Evolutionary conservation across 1,140 invertebrate species (phyloP).

Genomic region (Mercenaria mercenaria): DNA sequence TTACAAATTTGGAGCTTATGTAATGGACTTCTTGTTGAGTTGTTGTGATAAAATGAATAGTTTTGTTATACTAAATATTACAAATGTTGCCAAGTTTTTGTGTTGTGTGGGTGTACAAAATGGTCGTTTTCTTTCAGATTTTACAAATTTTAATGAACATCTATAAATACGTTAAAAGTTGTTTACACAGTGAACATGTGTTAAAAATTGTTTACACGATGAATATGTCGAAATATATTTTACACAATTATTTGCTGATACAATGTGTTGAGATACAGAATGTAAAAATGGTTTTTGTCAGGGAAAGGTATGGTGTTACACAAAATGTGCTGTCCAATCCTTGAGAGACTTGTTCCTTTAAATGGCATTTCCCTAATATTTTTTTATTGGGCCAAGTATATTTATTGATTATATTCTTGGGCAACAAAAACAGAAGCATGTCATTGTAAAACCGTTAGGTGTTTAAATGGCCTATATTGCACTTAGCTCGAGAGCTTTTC

Average conservation of each 20-base stretch:
- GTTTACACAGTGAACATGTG: not conserved
- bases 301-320: too few relatives aligned
- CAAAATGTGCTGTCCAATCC: too few relatives aligned
- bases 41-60: slow-evolving; percentile 33
- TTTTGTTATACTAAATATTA: slow-evolving; percentile 24
- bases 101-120: not conserved
- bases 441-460: too few relatives aligned
- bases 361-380: slow-evolving; percentile 18
- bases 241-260: too few relatives aligned
- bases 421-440: not conserved
- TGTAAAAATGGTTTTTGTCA: not conserved
- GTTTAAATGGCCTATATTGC: too few relatives aligned
- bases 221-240: not conserved
- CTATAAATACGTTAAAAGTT: not conserved
- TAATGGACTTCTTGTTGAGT: not conserved
- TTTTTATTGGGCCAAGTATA: not conserved
- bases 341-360: not conserved
- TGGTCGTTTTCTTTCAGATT: not conserved
- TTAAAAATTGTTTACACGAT: not conserved
- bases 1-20: slow-evolving; percentile 11
- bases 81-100: not conserved
- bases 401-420: not conserved
- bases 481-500: too few relatives aligned
- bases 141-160: not conserved
- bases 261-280: too few relatives aligned